Conservation (phyloP, 2,113 vertebrate species). For the Mormyrus iriodes region DNA sequence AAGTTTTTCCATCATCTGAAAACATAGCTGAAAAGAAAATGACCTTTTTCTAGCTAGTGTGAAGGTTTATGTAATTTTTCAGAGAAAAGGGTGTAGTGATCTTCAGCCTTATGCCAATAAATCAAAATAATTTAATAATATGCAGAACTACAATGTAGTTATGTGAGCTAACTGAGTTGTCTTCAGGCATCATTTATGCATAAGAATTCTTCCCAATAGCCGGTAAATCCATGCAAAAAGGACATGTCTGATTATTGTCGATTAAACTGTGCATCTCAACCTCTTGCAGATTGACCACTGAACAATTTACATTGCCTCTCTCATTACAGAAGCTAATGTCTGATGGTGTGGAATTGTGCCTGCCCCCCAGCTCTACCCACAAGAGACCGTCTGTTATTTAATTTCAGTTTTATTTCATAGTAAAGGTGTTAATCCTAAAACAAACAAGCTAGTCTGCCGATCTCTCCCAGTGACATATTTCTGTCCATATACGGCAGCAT, state of each 20-base stretch:
- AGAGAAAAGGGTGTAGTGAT: background rate
- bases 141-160: background rate
- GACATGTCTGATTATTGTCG: background rate
- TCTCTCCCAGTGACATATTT: conserved; percentile 4
- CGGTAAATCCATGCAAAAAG: background rate
- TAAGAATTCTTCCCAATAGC: background rate
- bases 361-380: background rate
- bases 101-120: background rate
- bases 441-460: background rate
- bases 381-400: background rate
- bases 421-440: background rate
- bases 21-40: no score
- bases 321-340: conserved; percentile 19
- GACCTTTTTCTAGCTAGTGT: background rate
- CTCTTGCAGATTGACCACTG: background rate
- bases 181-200: background rate
- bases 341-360: conserved; percentile 31
- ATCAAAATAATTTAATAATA: background rate
- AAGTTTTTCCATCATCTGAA: background rate
- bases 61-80: background rate
- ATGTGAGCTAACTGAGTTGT: background rate
- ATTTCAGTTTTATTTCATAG: background rate
- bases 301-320: conserved; percentile 11
- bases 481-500: conserved; percentile 6
- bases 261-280: background rate